Conservation (phyloP, 2,797 vertebrate genomes). For the Momotus momota region DNA sequence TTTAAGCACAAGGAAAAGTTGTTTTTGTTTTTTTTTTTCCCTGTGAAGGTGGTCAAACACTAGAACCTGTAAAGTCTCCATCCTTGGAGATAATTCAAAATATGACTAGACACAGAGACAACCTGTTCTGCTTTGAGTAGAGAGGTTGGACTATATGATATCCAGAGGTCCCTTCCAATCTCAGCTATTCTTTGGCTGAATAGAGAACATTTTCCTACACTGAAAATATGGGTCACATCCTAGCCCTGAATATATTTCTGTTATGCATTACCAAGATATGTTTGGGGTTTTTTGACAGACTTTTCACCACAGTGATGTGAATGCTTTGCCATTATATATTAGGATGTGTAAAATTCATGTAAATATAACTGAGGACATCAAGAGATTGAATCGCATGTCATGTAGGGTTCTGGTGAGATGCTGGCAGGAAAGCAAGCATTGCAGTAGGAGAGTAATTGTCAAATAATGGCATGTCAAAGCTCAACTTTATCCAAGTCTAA, state of each 20-base stretch:
- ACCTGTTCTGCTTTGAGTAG: background rate
- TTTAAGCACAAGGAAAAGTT: background rate
- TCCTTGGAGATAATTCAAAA: background rate
- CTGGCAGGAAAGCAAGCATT: slow-evolving; percentile 29
- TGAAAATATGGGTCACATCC: background rate
- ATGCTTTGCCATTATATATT: background rate
- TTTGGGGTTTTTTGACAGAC: background rate
- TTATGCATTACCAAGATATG: background rate
- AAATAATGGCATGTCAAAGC: slow-evolving; percentile 37
- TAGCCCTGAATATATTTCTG: background rate
- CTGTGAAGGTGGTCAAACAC: background rate
- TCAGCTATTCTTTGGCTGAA: background rate
- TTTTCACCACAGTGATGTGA: background rate
- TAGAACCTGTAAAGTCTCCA: background rate
- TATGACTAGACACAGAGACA: background rate
- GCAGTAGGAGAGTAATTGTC: slow-evolving; percentile 44
- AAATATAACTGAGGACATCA: slow-evolving; percentile 52
- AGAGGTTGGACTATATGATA: background rate
- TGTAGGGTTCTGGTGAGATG: slow-evolving; percentile 31
- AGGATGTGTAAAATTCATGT: slow-evolving; percentile 34
- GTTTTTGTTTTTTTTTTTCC: background rate
- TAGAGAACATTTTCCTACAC: background rate
- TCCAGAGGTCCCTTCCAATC: background rate
- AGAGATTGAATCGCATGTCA: slow-evolving; percentile 27
- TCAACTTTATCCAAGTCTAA: slow-evolving; percentile 48